Conservation (phyloP, 2,113 vertebrate species). For the Neomonachus schauinslandi region DNA sequence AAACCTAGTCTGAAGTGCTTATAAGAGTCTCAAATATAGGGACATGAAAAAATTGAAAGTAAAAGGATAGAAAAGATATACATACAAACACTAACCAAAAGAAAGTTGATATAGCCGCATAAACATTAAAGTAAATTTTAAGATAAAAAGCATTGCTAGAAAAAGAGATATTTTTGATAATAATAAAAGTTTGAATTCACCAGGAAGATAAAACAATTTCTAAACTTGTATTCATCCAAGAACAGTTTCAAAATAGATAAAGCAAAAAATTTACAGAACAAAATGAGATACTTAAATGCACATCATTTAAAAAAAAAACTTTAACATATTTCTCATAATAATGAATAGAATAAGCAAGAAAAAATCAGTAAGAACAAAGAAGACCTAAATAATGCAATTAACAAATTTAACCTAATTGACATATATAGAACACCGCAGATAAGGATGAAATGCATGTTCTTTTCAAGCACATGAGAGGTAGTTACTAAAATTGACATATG, state of each 20-base stretch:
- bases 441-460: neutral
- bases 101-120: neutral
- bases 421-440: neutral
- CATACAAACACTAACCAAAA: neutral
- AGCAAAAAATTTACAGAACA: neutral
- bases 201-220: neutral
- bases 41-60: neutral
- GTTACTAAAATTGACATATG: neutral
- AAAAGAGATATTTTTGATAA: neutral
- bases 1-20: neutral
- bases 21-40: neutral
- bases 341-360: neutral
- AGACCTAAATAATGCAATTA: slow-evolving; percentile 21
- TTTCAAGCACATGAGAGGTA: neutral
- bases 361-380: neutral
- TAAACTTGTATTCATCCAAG: neutral
- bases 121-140: slow-evolving; percentile 16
- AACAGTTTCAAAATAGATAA: neutral
- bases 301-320: neutral
- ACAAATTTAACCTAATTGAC: neutral
- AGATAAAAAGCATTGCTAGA: neutral
- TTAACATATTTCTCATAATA: neutral
- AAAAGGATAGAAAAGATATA: neutral
- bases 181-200: neutral
- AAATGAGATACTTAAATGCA: neutral